These are phyloP conservation scores for Squalus acanthias DNA, from an alignment of 2,797 vertebrate species.

Conservation along the genomic window DNA sequence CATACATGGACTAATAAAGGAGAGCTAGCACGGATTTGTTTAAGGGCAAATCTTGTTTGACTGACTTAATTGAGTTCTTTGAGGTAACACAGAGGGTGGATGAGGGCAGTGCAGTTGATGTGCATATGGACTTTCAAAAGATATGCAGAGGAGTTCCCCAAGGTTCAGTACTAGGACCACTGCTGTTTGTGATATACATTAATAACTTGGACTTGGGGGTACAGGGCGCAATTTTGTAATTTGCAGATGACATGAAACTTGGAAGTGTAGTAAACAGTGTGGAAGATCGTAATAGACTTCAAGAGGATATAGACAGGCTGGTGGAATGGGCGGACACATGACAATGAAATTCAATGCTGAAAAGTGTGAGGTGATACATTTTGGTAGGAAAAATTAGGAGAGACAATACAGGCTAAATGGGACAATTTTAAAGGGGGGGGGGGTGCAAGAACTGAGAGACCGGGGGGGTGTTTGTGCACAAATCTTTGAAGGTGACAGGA, in stretches of 20 bases:
- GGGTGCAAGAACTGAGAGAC: too few species aligned
- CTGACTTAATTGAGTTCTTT: too few species aligned
- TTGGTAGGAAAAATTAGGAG: too few species aligned
- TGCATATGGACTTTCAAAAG: too few species aligned
- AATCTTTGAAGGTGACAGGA: too few species aligned
- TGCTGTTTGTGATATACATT: neutral
- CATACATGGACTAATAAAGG: neutral
- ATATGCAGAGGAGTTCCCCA: neutral
- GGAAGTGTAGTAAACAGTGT: neutral
- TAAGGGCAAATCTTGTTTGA: too few species aligned
- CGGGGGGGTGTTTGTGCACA: too few species aligned
- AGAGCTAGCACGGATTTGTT: neutral
- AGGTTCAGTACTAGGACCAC: neutral
- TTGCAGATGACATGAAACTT: neutral
- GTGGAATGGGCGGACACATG: neutral
- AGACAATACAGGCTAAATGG: too few species aligned
- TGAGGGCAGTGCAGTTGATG: too few species aligned
- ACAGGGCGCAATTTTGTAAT: neutral
- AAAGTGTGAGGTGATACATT: neutral
- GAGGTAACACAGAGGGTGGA: too few species aligned
- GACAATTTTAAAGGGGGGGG: too few species aligned
- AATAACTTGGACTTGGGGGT: neutral
- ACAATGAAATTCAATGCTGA: too few species aligned
- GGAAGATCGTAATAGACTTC: neutral
- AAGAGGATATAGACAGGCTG: neutral